A percentile compares a stretch with the other conserved stretches of the same genome.
Conservation (phyloP, 2,888 invertebrate species). For the Frankliniella fusca region DNA sequence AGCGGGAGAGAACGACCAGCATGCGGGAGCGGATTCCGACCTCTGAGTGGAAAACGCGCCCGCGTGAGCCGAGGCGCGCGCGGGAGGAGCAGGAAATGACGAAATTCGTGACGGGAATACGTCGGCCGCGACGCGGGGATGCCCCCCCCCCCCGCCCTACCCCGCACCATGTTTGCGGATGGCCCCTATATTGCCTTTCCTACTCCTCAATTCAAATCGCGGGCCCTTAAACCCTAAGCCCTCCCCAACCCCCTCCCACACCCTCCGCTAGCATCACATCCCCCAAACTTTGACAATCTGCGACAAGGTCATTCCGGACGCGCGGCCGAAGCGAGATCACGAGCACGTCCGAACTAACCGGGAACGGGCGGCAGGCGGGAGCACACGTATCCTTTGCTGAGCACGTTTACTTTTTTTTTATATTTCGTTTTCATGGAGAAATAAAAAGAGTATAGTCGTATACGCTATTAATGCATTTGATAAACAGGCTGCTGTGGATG, state of each 20-base stretch:
- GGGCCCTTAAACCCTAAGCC: not conserved
- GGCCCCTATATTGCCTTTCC: not conserved
- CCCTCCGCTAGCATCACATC: not conserved
- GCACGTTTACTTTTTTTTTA: too few species aligned
- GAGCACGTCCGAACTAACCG: not conserved
- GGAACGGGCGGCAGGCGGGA: too few species aligned
- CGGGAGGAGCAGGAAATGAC: constrained; percentile 10
- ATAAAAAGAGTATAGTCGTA: not conserved
- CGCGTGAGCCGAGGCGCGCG: not conserved
- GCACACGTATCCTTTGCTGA: too few species aligned
- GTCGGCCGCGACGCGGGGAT: not conserved
- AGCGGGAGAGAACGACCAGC: too few species aligned
- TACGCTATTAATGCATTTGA: too few species aligned
- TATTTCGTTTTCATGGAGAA: not conserved
- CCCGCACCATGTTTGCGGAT: not conserved
- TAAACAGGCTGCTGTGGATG: constrained; percentile 47
- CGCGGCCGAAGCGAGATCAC: not conserved
- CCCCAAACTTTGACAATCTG: not conserved
- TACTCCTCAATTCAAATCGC: too few species aligned
- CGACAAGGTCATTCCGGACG: not conserved
- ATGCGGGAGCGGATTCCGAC: too few species aligned
- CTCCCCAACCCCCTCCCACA: not conserved
- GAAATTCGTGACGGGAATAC: constrained; percentile 6
- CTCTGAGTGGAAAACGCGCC: too few species aligned
- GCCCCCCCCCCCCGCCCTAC: not conserved